A percentile compares a stretch with the other conserved stretches of the same genome.
Evolutionary conservation across 2,888 invertebrate genomes (phyloP).

Genomic region (Drosophila nr. fundita): DNA sequence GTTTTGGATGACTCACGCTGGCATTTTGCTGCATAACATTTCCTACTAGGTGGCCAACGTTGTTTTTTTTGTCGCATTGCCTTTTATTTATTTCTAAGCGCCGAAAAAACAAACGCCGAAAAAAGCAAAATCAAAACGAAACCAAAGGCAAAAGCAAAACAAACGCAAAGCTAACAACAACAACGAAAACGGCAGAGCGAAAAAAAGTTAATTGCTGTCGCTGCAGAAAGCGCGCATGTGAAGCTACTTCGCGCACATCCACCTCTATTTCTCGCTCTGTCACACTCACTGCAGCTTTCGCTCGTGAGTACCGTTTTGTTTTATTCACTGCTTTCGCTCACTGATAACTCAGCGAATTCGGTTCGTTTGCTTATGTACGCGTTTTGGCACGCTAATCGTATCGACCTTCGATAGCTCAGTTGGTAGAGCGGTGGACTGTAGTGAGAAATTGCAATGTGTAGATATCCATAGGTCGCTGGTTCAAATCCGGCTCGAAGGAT

Average conservation of each 20-base stretch:
- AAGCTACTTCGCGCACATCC: slow-evolving; percentile 26
- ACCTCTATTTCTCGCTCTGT: slow-evolving; percentile 2
- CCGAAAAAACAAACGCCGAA: slow-evolving; percentile 3
- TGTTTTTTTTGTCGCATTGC: slow-evolving; percentile 53
- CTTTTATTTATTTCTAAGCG: slow-evolving; percentile 9
- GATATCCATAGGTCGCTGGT: slow-evolving; percentile 83
- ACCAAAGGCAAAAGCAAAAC: slow-evolving; percentile 1
- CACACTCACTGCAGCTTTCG: slow-evolving; percentile 20
- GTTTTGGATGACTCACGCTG: slow-evolving; percentile 55
- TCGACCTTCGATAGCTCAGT: slow-evolving; percentile 83
- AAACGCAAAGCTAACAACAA: slow-evolving; percentile 8
- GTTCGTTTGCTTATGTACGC: slow-evolving; percentile 1
- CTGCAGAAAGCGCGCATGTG: slow-evolving; percentile 33
- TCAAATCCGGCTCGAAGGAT: slow-evolving; percentile 83
- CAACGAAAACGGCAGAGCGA: slow-evolving; percentile 1
- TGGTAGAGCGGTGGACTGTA: slow-evolving; percentile 84
- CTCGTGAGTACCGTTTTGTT: slow-evolving; percentile 41
- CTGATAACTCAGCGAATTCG: slow-evolving; percentile 2
- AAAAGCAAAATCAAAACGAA: slow-evolving; percentile 15
- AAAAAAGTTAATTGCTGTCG: slow-evolving; percentile 33
- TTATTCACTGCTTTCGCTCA: slow-evolving; percentile 21
- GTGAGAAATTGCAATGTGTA: slow-evolving; percentile 38
- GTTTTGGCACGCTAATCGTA: slow-evolving; percentile 25
- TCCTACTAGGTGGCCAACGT: slow-evolving; percentile 57
- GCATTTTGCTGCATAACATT: slow-evolving; percentile 27